A percentile compares a stretch with the other conserved stretches of the same genome.
phyloP scores from a whole-genome alignment of 2,797 vertebrate species.

The Valencia hispanica region DNA sequence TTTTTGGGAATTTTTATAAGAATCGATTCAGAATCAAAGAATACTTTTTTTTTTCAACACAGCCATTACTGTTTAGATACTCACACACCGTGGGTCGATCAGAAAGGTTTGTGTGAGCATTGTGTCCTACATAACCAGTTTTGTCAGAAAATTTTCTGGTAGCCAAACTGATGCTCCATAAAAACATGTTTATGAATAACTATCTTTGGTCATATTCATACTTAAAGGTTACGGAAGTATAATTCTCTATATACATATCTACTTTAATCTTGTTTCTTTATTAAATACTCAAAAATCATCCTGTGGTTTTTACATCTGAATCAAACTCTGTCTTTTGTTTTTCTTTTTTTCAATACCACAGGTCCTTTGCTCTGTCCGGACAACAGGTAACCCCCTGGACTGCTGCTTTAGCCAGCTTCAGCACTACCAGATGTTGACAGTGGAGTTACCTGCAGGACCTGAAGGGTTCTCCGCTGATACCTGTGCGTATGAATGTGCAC shows the following conservation, averaged over 20 bases:
- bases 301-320: neutral
- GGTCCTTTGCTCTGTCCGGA: slow-evolving; percentile 86
- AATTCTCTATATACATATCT: neutral
- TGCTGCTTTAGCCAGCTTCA: slow-evolving; percentile 86
- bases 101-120: neutral
- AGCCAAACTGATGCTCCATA: neutral
- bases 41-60: too few relatives aligned
- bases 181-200: neutral
- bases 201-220: neutral
- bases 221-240: too few relatives aligned
- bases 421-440: slow-evolving; percentile 86
- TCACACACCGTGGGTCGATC: neutral
- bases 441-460: slow-evolving; percentile 79
- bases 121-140: neutral
- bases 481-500: slow-evolving; percentile 84
- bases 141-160: neutral
- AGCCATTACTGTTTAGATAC: too few relatives aligned
- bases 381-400: slow-evolving; percentile 85
- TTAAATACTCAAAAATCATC: neutral
- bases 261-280: neutral
- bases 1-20: too few relatives aligned
- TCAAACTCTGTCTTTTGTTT: neutral
- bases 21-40: too few relatives aligned
- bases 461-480: slow-evolving; percentile 73
- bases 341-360: slow-evolving; percentile 52